Evolutionary conservation across 2,888 invertebrate species (phyloP), one percentile per base, ranked within the genome.

Genomic region (Eupithecia pulchellata): DNA sequence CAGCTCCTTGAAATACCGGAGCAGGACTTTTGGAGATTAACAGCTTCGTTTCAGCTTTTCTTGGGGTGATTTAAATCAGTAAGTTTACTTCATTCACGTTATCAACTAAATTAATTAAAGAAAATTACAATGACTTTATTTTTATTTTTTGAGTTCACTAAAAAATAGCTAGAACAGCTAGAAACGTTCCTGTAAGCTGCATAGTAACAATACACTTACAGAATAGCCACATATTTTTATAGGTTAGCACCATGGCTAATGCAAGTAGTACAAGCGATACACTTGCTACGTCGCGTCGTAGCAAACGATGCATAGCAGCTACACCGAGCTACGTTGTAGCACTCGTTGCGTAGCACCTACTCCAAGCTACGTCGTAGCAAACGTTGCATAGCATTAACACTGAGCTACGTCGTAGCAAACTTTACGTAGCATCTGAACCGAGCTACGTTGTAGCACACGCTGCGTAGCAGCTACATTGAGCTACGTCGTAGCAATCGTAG

Each of bases 241-340:
- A n/a, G n/a, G n/a, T n/a, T n/a, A n/a, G n/a, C n/a, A n/a, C n/a
- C n/a, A n/a, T n/a, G n/a, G n/a, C n/a, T n/a, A n/a, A n/a, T n/a
- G n/a, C n/a, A n/a, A n/a, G 42, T 42, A 42, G 42, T 8, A 42
- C 42, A n/a, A 42, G 42, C 6, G 2, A 8, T n/a, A 42, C n/a
- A 39, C 17, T 4, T 6, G 42, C 8, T 42, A 42, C 9, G 34
- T 34, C 42, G 32, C 32, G 42, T 42, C n/a, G n/a, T 42, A 42
- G 42, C n/a, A 42, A 4, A 32, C 4, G 32, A 4, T 32, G 32
- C n/a, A n/a, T 32, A 32, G 14, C n/a, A 83, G 88, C 81, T 17
- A 30, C 25, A 34, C 17, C 30, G 17, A 42, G 52, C 52, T 55
- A 55, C 52, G 52, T 14, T 25, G 52, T 55, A 55, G 52, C 13